phyloP scores from a whole-genome alignment of 2,888 invertebrate genomes.

The Dynastes hyllus region DNA sequence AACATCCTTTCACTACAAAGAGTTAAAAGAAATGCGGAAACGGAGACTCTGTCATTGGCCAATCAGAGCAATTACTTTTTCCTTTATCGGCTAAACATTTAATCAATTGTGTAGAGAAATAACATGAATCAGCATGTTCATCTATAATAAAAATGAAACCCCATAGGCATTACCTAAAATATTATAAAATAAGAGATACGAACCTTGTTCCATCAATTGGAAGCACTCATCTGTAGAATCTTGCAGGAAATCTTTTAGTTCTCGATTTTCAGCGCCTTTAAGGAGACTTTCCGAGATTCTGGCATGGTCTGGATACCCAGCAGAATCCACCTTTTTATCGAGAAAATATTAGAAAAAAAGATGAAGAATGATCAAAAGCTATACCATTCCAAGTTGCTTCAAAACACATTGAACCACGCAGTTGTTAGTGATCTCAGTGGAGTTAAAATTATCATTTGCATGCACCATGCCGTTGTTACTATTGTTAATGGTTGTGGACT shows the following conservation, averaged over 20 bases:
- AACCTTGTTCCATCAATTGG: constrained; percentile 71
- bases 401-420: constrained; percentile 77
- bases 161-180: neutral
- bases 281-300: constrained; percentile 77
- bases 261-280: constrained; percentile 77
- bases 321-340: constrained; percentile 73
- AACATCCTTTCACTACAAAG: no score
- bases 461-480: constrained; percentile 31
- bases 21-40: constrained; percentile 61
- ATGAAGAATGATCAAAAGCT: constrained; percentile 53
- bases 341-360: constrained; percentile 20
- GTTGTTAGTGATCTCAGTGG: constrained; percentile 43
- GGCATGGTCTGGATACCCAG: constrained; percentile 79
- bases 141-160: constrained; percentile 67
- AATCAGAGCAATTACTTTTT: constrained; percentile 83
- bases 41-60: constrained; percentile 75
- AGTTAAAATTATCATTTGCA: constrained; percentile 7
- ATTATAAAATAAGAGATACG: neutral
- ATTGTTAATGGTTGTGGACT: constrained; percentile 20
- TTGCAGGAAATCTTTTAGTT: constrained; percentile 80
- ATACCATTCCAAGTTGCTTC: constrained; percentile 80
- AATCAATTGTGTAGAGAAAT: constrained; percentile 78
- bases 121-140: constrained; percentile 77
- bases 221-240: constrained; percentile 84
- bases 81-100: constrained; percentile 82